Percentiles rank a stretch among this genome's conserved stretches.
Conservation (phyloP, 2,113 vertebrate species). For the Zootoca vivipara region DNA sequence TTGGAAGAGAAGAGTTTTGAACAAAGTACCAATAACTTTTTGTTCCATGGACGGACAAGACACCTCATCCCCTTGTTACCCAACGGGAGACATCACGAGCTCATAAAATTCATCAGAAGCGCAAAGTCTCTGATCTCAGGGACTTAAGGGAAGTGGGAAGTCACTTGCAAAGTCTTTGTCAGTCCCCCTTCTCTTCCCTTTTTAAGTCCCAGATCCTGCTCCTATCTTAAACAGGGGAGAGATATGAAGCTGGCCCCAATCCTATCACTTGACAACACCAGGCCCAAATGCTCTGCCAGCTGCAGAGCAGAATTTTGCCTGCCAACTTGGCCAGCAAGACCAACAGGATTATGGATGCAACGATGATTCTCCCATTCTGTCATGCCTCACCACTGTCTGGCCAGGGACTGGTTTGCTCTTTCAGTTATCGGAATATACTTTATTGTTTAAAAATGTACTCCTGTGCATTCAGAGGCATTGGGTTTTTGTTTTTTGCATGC, state of each 20-base stretch:
- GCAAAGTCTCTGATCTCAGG: too few species aligned
- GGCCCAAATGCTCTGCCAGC: too few species aligned
- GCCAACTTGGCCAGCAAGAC: not conserved
- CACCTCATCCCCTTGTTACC: not conserved
- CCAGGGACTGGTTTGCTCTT: not conserved
- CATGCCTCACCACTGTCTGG: too few species aligned
- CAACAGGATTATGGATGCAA: not conserved
- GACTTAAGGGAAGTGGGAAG: too few species aligned
- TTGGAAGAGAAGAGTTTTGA: not conserved
- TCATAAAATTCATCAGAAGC: not conserved
- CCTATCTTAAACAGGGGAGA: too few species aligned
- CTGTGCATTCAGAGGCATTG: constrained; percentile 52
- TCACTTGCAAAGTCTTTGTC: too few species aligned
- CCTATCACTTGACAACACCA: too few species aligned
- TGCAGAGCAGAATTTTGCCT: not conserved
- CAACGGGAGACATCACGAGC: not conserved
- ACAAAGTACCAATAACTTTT: not conserved
- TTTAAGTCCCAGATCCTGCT: too few species aligned
- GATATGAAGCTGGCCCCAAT: too few species aligned
- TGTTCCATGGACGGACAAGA: not conserved
- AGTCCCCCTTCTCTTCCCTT: too few species aligned
- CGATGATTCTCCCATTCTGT: not conserved
- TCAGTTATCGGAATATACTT: constrained; percentile 34
- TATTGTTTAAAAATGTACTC: constrained; percentile 35
- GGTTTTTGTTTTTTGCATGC: constrained; percentile 29